A percentile compares a stretch with the other conserved stretches of the same genome.
Conservation (phyloP, 2,888 invertebrate species). For the Liposcelis brunnea region DNA sequence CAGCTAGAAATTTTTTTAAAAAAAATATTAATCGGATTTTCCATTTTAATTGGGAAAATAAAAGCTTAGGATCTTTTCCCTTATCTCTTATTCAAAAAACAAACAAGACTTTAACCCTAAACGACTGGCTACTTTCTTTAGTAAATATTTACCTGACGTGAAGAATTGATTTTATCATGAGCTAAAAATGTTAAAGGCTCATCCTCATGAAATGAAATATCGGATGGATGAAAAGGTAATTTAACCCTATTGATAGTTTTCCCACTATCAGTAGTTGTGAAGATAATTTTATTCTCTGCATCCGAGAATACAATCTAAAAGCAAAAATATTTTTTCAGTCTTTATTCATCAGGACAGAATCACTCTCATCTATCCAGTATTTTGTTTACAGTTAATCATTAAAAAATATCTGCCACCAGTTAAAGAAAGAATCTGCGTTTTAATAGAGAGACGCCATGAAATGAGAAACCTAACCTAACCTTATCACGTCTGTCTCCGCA, state of each 20-base stretch:
- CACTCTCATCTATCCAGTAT: too few species aligned
- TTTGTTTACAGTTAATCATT: too few species aligned
- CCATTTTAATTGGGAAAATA: too few species aligned
- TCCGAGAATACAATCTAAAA: conserved; percentile 76
- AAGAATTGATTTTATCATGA: conserved; percentile 51
- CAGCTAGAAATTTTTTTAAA: conserved; percentile 44
- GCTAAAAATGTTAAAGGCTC: conserved; percentile 51
- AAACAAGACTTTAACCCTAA: not conserved
- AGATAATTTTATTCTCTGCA: conserved; percentile 53
- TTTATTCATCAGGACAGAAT: not conserved
- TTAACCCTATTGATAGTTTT: conserved; percentile 41
- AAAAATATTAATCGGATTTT: too few species aligned
- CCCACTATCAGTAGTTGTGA: conserved; percentile 59
- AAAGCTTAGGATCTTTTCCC: too few species aligned
- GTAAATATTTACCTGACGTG: conserved; percentile 44
- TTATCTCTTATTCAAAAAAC: too few species aligned
- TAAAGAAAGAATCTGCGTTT: too few species aligned
- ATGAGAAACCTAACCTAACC: too few species aligned
- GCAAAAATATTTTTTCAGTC: conserved; percentile 17
- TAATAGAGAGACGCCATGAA: too few species aligned
- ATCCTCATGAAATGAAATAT: conserved; percentile 56
- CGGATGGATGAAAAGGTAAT: conserved; percentile 58
- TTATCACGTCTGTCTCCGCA: too few species aligned
- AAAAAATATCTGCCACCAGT: too few species aligned
- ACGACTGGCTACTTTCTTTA: conserved; percentile 11